phyloP scores from a whole-genome alignment of 2,797 vertebrate genomes.

The Danio albolineatus region DNA sequence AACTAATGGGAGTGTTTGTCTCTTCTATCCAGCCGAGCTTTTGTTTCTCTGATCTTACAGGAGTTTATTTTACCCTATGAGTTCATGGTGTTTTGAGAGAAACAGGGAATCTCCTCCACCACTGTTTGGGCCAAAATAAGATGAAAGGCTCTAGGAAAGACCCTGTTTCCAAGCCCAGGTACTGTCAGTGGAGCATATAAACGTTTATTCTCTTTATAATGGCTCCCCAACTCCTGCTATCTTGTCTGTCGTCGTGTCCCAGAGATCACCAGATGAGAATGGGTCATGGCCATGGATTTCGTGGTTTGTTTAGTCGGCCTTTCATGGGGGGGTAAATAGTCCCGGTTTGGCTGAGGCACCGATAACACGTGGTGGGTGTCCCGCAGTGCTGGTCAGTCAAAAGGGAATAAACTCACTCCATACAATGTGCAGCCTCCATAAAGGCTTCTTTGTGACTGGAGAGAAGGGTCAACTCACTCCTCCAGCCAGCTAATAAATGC shows the following conservation, averaged over 20 bases:
- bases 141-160: slow-evolving; percentile 65
- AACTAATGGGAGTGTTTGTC: slow-evolving; percentile 79
- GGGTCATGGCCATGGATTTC: slow-evolving; percentile 67
- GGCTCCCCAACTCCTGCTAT: slow-evolving; percentile 25
- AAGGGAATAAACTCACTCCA: slow-evolving; percentile 74
- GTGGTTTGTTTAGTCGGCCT: slow-evolving; percentile 66
- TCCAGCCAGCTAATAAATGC: slow-evolving; percentile 79
- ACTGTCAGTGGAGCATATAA: slow-evolving; percentile 14
- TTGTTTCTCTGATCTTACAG: slow-evolving; percentile 71
- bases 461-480: slow-evolving; percentile 80
- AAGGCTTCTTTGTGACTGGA: slow-evolving; percentile 80
- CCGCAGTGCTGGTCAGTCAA: slow-evolving; percentile 82
- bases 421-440: slow-evolving; percentile 77
- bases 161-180: slow-evolving; percentile 66
- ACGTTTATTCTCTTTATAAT: slow-evolving; percentile 12
- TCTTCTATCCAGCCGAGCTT: slow-evolving; percentile 71
- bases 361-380: slow-evolving; percentile 75
- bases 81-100: slow-evolving; percentile 75
- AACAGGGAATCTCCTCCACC: slow-evolving; percentile 75
- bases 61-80: slow-evolving; percentile 76
- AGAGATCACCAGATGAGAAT: slow-evolving; percentile 61
- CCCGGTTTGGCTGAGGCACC: slow-evolving; percentile 74
- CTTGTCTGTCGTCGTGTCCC: slow-evolving; percentile 58
- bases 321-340: slow-evolving; percentile 70
- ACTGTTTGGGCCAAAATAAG: slow-evolving; percentile 81